Conservation (phyloP, 2,797 vertebrate genomes). For the Adelosebastes latens region DNA sequence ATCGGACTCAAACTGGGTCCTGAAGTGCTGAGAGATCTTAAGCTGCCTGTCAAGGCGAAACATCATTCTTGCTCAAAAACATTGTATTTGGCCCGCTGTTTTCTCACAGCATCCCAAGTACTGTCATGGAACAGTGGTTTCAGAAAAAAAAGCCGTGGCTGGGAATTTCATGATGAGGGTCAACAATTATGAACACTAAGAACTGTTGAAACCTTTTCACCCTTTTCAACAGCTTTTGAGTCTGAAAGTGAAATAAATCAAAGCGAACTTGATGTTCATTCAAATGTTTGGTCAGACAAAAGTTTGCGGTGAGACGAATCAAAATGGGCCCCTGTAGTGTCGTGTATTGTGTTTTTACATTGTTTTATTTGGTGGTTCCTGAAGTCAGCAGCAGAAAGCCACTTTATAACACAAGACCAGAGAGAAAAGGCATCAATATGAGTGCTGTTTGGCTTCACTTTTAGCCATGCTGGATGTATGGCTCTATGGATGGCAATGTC, state of each 20-base stretch:
- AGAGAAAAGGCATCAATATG: not conserved
- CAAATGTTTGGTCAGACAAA: slow-evolving; percentile 35
- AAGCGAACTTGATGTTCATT: slow-evolving; percentile 44
- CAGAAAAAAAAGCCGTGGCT: slow-evolving; percentile 21
- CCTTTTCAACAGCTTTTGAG: slow-evolving; percentile 36
- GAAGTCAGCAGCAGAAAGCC: slow-evolving; percentile 21
- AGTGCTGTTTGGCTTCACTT: not conserved
- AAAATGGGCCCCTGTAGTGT: slow-evolving; percentile 31
- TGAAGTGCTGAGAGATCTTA: slow-evolving; percentile 33
- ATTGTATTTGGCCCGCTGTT: slow-evolving; percentile 24
- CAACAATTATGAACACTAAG: slow-evolving; percentile 51
- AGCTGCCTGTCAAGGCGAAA: slow-evolving; percentile 26
- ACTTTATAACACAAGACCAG: slow-evolving; percentile 11
- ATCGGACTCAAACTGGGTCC: not conserved
- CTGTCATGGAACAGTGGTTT: slow-evolving; percentile 61
- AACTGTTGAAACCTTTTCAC: slow-evolving; percentile 61
- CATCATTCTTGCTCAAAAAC: slow-evolving; percentile 43
- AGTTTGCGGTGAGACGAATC: slow-evolving; percentile 35
- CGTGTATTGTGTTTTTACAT: slow-evolving; percentile 35
- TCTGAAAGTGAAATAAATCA: slow-evolving; percentile 56
- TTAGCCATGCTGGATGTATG: not conserved
- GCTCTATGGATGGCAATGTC: not conserved
- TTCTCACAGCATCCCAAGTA: slow-evolving; percentile 44
- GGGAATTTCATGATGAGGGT: slow-evolving; percentile 55
- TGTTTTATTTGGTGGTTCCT: slow-evolving; percentile 44